Conservation (phyloP, 37 sponge, comb jelly and placozoan species). For the Chondrilla cf. caribensis region DNA sequence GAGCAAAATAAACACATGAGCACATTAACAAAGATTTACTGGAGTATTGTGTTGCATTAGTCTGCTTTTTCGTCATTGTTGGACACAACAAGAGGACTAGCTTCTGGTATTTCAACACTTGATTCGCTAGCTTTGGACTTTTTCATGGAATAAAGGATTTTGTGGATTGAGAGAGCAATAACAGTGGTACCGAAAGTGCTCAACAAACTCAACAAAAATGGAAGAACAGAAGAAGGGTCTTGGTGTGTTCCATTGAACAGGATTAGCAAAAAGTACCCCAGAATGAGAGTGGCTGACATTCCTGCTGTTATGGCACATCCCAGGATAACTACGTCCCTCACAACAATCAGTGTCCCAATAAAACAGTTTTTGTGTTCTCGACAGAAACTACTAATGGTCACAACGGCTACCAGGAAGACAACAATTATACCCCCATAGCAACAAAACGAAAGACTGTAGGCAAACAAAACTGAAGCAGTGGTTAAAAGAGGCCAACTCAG, state of each 20-base stretch:
- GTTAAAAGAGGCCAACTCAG: conserved; percentile 9
- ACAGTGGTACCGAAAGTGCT: conserved; percentile 2
- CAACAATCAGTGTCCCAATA: not conserved
- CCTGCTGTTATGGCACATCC: not conserved
- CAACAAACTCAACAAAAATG: not conserved
- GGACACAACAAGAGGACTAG: too few relatives aligned
- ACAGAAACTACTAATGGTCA: not conserved
- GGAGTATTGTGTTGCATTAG: too few relatives aligned
- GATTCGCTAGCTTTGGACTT: not conserved
- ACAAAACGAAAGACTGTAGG: conserved; percentile 20
- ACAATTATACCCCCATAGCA: conserved; percentile 4
- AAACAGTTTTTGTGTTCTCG: not conserved
- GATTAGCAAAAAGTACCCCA: not conserved
- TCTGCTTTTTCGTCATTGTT: too few relatives aligned
- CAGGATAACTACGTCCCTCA: not conserved
- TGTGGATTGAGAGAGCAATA: not conserved
- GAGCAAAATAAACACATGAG: too few relatives aligned
- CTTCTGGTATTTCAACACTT: too few relatives aligned
- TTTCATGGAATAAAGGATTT: not conserved
- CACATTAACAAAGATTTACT: too few relatives aligned
- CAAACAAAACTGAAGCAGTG: not conserved
- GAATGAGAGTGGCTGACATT: not conserved
- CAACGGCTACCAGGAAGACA: not conserved
- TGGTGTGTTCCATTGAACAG: conserved; percentile 10
- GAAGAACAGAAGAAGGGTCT: not conserved